Percentiles rank a stretch among this genome's conserved stretches.
Evolutionary conservation across 2,797 vertebrate species (phyloP).

Genomic region (Dromococcyx pavoninus): DNA sequence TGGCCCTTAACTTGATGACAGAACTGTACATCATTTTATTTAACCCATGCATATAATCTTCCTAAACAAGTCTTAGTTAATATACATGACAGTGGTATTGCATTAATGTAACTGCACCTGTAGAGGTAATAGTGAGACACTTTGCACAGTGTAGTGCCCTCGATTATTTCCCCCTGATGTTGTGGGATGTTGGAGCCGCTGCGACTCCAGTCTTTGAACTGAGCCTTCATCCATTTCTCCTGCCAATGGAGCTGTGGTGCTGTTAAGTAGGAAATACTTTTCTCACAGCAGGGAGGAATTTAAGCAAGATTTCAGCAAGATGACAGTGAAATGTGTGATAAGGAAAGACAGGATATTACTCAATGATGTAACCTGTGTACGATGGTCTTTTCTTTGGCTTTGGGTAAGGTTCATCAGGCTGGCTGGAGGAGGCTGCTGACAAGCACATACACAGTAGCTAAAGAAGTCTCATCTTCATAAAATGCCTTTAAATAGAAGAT

Average conservation of each 20-base stretch:
- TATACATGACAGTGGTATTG: background rate
- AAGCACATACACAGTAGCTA: background rate
- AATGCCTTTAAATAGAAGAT: background rate
- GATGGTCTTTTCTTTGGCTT: background rate
- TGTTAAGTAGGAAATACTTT: background rate
- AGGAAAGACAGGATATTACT: background rate
- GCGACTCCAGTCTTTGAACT: fast-evolving
- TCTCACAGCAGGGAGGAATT: background rate
- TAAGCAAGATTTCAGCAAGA: background rate
- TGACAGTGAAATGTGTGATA: background rate
- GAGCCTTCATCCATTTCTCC: background rate
- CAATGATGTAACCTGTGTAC: background rate
- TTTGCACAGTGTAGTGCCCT: fast-evolving
- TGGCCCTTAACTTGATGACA: background rate
- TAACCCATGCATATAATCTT: background rate
- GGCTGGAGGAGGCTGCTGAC: background rate
- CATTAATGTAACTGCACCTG: background rate
- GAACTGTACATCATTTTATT: background rate
- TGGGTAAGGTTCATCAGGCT: background rate
- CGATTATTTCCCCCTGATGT: background rate
- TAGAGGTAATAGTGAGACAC: background rate
- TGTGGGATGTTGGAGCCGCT: background rate
- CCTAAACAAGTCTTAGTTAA: background rate
- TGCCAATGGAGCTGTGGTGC: background rate
- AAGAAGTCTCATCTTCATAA: background rate